Percentiles rank a stretch among this genome's conserved stretches.
Evolutionary conservation across 2,888 invertebrate species (phyloP).

Genomic region (Stenodera caucasica): DNA sequence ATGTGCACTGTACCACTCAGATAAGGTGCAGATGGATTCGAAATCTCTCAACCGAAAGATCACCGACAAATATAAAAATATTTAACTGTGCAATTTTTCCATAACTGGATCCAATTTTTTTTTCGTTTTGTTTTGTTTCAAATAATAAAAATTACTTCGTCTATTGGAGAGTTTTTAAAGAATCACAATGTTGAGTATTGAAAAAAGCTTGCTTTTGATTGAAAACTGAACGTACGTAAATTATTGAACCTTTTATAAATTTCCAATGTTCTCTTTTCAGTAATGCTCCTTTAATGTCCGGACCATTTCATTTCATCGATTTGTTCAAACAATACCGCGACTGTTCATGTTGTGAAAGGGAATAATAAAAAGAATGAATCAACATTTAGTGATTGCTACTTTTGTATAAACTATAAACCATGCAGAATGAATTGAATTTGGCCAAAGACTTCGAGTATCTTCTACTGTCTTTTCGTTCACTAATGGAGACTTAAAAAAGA

Average conservation of each 20-base stretch:
- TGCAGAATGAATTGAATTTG: conserved; percentile 35
- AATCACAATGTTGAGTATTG: background rate
- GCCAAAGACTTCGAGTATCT: conserved; percentile 35
- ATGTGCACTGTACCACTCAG: conserved; percentile 44
- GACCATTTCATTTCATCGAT: conserved; percentile 30
- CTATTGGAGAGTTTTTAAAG: background rate
- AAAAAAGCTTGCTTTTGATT: background rate
- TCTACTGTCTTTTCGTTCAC: conserved; percentile 19
- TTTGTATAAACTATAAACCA: conserved; percentile 37
- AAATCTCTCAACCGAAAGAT: conserved; percentile 25
- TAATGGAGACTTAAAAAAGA: conserved; percentile 31
- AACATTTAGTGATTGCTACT: conserved; percentile 24
- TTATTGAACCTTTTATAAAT: conserved; percentile 36
- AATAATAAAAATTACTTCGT: background rate
- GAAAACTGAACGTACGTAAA: conserved; percentile 37
- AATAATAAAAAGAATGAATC: background rate
- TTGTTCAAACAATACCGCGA: conserved; percentile 31
- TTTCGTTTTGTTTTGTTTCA: too few relatives aligned
- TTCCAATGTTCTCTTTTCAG: conserved; percentile 24
- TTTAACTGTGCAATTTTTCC: too few relatives aligned
- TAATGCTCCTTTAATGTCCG: conserved; percentile 29
- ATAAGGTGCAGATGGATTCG: conserved; percentile 43
- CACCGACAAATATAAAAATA: conserved; percentile 25
- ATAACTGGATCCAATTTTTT: too few relatives aligned
- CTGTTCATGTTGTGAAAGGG: conserved; percentile 16